phyloP scores from a whole-genome alignment of 1,140 invertebrate genomes.

The Cylas formicarius region DNA sequence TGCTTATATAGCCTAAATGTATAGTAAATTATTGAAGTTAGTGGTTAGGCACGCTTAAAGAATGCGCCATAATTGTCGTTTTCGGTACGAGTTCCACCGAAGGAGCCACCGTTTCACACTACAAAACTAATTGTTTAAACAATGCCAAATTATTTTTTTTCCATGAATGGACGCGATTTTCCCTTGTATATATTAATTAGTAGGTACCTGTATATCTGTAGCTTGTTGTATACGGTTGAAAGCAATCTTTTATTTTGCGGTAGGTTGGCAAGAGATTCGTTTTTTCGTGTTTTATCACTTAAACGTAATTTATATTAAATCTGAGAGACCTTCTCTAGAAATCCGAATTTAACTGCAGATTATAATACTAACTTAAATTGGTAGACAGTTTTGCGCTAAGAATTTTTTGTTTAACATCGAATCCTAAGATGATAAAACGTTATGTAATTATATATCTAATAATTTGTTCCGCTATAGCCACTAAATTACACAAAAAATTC shows the following conservation, averaged over 20 bases:
- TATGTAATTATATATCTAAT: too few species aligned
- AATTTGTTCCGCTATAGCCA: too few species aligned
- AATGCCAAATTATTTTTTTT: slow-evolving; percentile 18
- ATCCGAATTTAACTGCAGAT: slow-evolving; percentile 40
- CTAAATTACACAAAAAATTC: too few species aligned
- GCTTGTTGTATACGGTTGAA: slow-evolving; percentile 38
- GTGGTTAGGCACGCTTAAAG: slow-evolving; percentile 25
- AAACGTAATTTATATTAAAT: slow-evolving; percentile 35
- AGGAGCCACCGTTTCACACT: too few species aligned
- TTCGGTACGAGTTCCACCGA: slow-evolving; percentile 22
- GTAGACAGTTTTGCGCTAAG: slow-evolving; percentile 17
- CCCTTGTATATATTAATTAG: slow-evolving; percentile 28
- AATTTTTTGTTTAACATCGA: slow-evolving; percentile 2
- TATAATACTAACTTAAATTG: slow-evolving; percentile 24
- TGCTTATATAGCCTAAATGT: slow-evolving; percentile 41
- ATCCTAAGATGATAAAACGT: slow-evolving; percentile 1
- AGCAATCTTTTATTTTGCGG: slow-evolving; percentile 28
- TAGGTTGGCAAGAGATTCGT: slow-evolving; percentile 10
- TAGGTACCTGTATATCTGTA: slow-evolving; percentile 41
- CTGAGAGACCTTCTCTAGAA: slow-evolving; percentile 41
- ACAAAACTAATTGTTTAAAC: slow-evolving; percentile 18
- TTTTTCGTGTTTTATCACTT: slow-evolving; percentile 32
- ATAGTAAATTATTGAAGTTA: slow-evolving; percentile 43
- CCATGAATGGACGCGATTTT: slow-evolving; percentile 3
- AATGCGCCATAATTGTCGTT: slow-evolving; percentile 32